Percentiles rank a stretch among this genome's conserved stretches.
These are phyloP conservation scores for Arothron firmamentum DNA, from an alignment of 2,113 vertebrate species.

Conservation along the genomic window DNA sequence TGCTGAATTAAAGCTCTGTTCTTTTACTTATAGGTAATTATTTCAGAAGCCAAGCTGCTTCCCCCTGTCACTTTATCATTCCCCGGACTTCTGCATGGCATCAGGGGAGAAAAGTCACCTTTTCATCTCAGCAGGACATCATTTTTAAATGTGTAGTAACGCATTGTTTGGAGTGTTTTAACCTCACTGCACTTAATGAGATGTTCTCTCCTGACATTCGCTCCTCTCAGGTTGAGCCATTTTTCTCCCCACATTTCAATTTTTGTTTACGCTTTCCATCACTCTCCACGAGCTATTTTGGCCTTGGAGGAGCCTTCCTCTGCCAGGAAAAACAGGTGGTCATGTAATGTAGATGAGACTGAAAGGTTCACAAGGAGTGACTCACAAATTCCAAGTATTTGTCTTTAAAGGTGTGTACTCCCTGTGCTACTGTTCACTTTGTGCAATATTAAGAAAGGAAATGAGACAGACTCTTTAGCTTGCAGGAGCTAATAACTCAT, in stretches of 20 bases:
- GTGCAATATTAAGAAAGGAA: conserved; percentile 27
- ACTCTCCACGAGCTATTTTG: conserved; percentile 44
- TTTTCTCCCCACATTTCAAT: conserved; percentile 23
- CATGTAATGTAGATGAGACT: neutral
- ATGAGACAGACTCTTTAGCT: conserved; percentile 18
- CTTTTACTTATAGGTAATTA: conserved; percentile 31
- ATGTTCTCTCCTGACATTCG: conserved; percentile 37
- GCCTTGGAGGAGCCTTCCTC: conserved; percentile 19
- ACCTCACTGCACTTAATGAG: conserved; percentile 51
- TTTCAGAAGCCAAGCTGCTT: conserved; percentile 28
- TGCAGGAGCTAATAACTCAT: conserved; percentile 12
- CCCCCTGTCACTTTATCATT: conserved; percentile 8
- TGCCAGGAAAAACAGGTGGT: conserved; percentile 42
- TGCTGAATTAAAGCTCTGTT: conserved; percentile 40
- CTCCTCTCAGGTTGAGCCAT: conserved; percentile 31
- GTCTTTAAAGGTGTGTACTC: conserved; percentile 33
- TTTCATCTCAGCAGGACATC: conserved; percentile 45
- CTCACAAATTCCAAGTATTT: conserved; percentile 18
- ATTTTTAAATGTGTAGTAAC: conserved; percentile 44
- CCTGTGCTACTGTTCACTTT: conserved; percentile 13
- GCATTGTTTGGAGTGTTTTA: conserved; percentile 54
- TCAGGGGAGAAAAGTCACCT: conserved; percentile 36
- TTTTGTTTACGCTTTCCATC: conserved; percentile 40
- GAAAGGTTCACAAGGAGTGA: conserved; percentile 47
- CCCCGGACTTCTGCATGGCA: conserved; percentile 18